Percentiles rank a stretch among this genome's conserved stretches.
Evolutionary conservation across 1,140 invertebrate genomes (phyloP).

Genomic region (Eulimnadia texana): DNA sequence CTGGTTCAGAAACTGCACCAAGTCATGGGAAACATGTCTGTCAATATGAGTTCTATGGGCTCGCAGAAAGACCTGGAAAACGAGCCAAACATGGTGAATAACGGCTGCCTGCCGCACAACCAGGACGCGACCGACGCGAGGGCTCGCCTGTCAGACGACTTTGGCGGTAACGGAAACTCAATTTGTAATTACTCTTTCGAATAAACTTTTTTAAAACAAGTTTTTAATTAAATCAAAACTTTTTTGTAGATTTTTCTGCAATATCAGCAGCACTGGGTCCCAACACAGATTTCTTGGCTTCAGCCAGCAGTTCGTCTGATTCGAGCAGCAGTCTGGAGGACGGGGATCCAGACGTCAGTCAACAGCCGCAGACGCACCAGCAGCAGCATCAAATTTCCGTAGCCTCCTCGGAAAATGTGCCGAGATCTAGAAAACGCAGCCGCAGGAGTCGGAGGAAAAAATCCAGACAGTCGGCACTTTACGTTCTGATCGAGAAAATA

Average conservation of each 20-base stretch:
- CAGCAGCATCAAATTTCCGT: neutral
- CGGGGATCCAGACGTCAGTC: neutral
- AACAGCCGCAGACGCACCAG: neutral
- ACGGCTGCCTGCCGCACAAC: neutral
- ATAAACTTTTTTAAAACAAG: too few species aligned
- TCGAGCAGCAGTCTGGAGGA: neutral
- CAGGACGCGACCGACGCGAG: neutral
- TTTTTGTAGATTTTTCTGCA: neutral
- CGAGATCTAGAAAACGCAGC: neutral
- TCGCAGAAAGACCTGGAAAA: neutral
- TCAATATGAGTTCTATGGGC: neutral
- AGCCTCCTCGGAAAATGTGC: neutral
- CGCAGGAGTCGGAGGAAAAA: neutral
- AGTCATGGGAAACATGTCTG: constrained; percentile 5
- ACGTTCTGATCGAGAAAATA: constrained; percentile 13
- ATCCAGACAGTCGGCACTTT: constrained; percentile 2
- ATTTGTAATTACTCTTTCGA: neutral
- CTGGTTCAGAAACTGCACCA: constrained; percentile 12
- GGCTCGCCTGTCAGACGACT: neutral
- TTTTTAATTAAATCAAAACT: too few species aligned
- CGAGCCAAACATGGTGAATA: neutral
- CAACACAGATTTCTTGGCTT: neutral
- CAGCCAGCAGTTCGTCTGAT: constrained; percentile 4
- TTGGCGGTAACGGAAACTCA: neutral
- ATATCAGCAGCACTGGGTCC: neutral